phyloP scores from a whole-genome alignment of 2,888 invertebrate genomes.

The Pollenia angustigena region DNA sequence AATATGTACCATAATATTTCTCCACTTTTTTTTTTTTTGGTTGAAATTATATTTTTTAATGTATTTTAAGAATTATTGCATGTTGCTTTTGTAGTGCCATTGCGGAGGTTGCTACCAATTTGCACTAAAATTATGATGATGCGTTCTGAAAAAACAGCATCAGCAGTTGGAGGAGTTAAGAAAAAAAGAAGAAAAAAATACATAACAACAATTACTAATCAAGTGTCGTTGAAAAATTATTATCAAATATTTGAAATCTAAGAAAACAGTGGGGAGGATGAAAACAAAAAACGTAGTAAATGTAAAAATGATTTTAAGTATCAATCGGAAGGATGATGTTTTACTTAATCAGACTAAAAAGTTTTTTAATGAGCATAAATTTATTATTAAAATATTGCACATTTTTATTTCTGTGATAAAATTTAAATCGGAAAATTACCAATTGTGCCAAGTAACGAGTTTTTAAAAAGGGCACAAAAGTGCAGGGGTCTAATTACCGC shows the following conservation, averaged over 20 bases:
- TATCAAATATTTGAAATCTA: conserved; percentile 82
- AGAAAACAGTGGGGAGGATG: conserved; percentile 37
- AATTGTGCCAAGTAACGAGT: too few relatives aligned
- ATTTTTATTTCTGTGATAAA: too few relatives aligned
- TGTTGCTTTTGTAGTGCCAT: conserved; percentile 33
- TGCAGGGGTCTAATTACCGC: too few relatives aligned
- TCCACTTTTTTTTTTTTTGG: not conserved
- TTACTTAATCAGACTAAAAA: not conserved
- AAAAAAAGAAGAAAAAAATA: not conserved
- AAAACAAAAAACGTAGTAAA: not conserved
- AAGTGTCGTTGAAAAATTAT: conserved; percentile 77
- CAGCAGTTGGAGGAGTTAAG: conserved; percentile 45
- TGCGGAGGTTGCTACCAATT: conserved; percentile 65
- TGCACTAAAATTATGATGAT: conserved; percentile 64
- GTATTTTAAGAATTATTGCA: conserved; percentile 38
- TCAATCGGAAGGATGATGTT: not conserved
- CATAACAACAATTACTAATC: conserved; percentile 48
- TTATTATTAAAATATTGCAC: not conserved
- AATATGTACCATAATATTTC: conserved; percentile 29
- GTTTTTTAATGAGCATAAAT: not conserved
- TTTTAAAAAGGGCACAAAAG: too few relatives aligned
- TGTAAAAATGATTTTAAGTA: not conserved
- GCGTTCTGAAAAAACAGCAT: conserved; percentile 33
- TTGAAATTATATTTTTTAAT: not conserved
- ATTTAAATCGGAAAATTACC: too few relatives aligned